Base-by-base conservation (phyloP, 2,888 invertebrate species). In the Eueremaeus valkanovi region DNA sequence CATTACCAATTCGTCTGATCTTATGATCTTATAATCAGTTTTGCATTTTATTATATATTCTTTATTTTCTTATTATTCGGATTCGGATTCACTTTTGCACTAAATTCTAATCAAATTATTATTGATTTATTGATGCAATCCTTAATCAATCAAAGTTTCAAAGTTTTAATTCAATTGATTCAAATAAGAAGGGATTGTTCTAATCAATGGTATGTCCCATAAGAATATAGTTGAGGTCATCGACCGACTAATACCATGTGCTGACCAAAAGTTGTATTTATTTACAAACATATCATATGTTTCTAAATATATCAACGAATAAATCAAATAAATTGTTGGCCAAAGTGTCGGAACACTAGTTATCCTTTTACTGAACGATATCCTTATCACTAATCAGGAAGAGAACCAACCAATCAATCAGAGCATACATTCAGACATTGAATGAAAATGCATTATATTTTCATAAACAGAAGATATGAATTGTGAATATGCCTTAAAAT, bases 251-350 rank as follows among this genome's bases (percentile, higher is more conserved):
- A 42, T 70, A 16, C 45, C 70, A 70, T 70, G 24, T 70, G 70
- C 45, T 42, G 40, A 70, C 70, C 70, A 70, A 70, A 70, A 70
- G 24, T 42, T 68, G 27, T 70, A 27, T 42, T 29, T 70, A 70
- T 70, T 42, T 70, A 45, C 70, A 42, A 42, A 70, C 33, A 70
- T 24, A 70, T 70, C 29, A 42, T 70, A 42, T 45, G 42, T 27
- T 70, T 70, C 45, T 42, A 70, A 45, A 70, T 27, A 70, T 42
- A 70, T 42, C 45, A 45, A 21, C 24, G 36, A 45, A 42, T 70
- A 40, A 6, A 42, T 40, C 66, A 66, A 29, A 58, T 66, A 66
- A 66, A 66, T 66, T n/a, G 36, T 63, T 66, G 63, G 16, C n/a
- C 70, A 42, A 70, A 70, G 18, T 66, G 21, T 66, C 16, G 16